These are phyloP conservation scores for Lasioglossum lativentre DNA, from an alignment of 2,888 invertebrate genomes.

Conservation along the genomic window DNA sequence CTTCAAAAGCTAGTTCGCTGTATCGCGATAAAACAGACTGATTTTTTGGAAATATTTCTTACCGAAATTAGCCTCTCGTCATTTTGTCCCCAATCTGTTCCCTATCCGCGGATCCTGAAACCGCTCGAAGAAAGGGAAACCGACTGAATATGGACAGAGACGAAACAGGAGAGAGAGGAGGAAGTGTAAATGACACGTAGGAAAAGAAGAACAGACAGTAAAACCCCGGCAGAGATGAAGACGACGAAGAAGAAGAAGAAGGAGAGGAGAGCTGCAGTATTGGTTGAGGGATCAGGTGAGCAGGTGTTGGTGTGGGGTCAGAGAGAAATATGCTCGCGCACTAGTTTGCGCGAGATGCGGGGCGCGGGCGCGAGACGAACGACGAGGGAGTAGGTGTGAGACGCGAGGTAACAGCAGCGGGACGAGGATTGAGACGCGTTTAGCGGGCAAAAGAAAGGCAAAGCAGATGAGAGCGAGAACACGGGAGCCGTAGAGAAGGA, in stretches of 20 bases:
- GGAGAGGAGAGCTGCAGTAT: conserved; percentile 40
- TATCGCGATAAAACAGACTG: too few relatives aligned
- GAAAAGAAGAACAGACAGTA: conserved; percentile 6
- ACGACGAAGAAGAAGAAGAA: neutral
- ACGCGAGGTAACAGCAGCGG: neutral
- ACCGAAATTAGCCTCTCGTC: neutral
- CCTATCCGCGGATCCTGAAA: neutral
- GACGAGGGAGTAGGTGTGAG: neutral
- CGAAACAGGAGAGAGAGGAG: neutral
- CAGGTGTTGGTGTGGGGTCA: conserved; percentile 56
- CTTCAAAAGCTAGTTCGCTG: too few relatives aligned
- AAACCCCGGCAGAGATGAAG: neutral
- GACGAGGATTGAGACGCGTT: conserved; percentile 47
- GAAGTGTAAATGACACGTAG: conserved; percentile 25
- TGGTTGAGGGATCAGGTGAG: conserved; percentile 57
- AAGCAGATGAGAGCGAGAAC: conserved; percentile 40
- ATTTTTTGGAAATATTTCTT: neutral
- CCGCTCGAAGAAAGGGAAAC: neutral
- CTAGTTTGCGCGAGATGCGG: conserved; percentile 39
- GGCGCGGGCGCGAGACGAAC: neutral
- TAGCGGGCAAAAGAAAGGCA: conserved; percentile 42
- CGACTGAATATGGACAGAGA: neutral
- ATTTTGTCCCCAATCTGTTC: neutral
- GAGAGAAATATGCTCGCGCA: conserved; percentile 62
- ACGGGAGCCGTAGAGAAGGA: conserved; percentile 33